Evolutionary conservation across 2,797 vertebrate species (phyloP).

Genomic region (Molossus molossus): DNA sequence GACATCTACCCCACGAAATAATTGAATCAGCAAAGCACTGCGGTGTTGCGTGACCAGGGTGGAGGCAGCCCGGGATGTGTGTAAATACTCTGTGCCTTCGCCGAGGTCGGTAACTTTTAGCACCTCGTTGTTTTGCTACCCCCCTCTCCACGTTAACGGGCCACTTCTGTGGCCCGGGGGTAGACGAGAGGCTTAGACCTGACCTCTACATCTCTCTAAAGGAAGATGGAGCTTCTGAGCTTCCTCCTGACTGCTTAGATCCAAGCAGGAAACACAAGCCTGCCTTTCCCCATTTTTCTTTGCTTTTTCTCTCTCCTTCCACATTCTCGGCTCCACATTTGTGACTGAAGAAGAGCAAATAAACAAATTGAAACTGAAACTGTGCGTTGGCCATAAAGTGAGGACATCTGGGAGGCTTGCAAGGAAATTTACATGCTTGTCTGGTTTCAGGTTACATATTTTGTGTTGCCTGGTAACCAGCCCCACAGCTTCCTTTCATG

Average conservation of each 20-base stretch:
- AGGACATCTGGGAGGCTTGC: constrained; percentile 83
- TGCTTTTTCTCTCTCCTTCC: constrained; percentile 57
- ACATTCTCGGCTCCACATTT: constrained; percentile 72
- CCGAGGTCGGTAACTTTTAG: neutral
- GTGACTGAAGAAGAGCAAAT: constrained; percentile 74
- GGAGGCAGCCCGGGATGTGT: neutral
- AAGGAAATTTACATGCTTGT: constrained; percentile 73
- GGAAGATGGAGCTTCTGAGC: neutral
- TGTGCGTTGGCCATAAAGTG: constrained; percentile 73
- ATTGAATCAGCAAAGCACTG: neutral
- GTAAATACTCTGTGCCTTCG: neutral
- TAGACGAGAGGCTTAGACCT: neutral
- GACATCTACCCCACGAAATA: neutral
- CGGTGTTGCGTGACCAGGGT: neutral
- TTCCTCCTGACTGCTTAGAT: neutral
- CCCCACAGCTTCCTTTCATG: constrained; percentile 85
- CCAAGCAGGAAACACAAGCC: neutral
- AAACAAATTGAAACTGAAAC: constrained; percentile 89
- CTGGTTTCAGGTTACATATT: constrained; percentile 82
- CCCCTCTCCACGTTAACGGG: neutral
- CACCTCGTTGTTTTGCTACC: neutral
- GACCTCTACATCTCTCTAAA: neutral
- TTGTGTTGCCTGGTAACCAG: constrained; percentile 85
- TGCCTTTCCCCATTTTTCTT: neutral
- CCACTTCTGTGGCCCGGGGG: neutral